phyloP scores from a whole-genome alignment of 2,888 invertebrate species.

The Amphipoea oculea region DNA sequence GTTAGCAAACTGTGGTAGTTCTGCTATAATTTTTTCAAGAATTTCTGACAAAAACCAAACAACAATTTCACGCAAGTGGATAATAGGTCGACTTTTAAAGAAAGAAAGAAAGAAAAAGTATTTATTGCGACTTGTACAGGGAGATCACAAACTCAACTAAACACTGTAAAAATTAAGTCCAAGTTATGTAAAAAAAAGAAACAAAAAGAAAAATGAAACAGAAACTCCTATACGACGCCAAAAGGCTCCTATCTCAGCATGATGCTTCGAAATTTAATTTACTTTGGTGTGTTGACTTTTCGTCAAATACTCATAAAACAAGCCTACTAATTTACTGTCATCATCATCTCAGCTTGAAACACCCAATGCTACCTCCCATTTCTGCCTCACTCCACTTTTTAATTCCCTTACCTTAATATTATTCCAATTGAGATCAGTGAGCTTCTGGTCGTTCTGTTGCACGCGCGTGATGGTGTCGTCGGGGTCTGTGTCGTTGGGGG shows the following conservation, averaged over 20 bases:
- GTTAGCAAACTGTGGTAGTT: not conserved
- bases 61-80: not conserved
- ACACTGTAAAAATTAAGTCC: too few relatives aligned
- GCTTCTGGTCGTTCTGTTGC: conserved; percentile 95
- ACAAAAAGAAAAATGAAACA: too few relatives aligned
- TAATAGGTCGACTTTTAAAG: not conserved
- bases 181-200: too few relatives aligned
- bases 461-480: conserved; percentile 97
- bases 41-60: too few relatives aligned
- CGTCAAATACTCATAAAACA: not conserved
- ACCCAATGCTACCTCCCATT: not conserved
- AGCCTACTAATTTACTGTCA: not conserved
- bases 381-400: not conserved
- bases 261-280: too few relatives aligned
- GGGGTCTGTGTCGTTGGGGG: conserved; percentile 98
- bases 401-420: conserved; percentile 95
- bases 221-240: too few relatives aligned
- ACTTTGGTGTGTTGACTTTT: not conserved
- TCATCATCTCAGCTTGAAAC: not conserved
- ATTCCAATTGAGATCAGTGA: conserved; percentile 99
- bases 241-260: too few relatives aligned
- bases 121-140: too few relatives aligned
- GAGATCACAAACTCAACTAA: too few relatives aligned
- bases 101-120: too few relatives aligned
- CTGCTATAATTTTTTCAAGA: not conserved